Conservation (phyloP, 2,797 vertebrate species). For the Sebastes matsubarae region DNA sequence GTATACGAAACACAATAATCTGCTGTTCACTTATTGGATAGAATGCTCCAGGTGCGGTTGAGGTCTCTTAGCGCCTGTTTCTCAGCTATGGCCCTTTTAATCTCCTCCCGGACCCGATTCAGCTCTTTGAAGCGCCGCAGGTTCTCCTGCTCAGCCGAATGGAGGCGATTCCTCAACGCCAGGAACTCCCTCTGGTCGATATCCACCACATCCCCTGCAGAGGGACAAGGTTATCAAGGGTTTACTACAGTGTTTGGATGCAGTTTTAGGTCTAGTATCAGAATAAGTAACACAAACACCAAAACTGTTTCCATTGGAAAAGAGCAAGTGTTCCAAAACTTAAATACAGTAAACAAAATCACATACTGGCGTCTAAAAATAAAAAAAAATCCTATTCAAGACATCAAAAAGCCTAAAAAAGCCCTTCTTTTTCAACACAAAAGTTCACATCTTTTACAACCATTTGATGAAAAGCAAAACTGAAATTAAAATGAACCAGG, state of each 20-base stretch:
- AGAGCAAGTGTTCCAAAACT: background rate
- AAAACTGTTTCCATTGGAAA: background rate
- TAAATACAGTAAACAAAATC: background rate
- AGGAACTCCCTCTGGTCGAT: conserved; percentile 96
- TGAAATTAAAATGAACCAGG: background rate
- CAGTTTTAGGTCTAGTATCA: background rate
- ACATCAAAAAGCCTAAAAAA: background rate
- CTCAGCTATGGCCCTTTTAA: conserved; percentile 93
- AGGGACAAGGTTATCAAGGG: background rate
- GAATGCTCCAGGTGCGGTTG: conserved; percentile 92
- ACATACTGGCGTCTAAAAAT: background rate
- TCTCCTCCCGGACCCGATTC: conserved; percentile 95
- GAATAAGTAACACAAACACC: background rate
- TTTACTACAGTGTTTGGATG: background rate
- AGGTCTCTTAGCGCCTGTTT: conserved; percentile 92
- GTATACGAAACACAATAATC: background rate
- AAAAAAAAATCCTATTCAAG: background rate
- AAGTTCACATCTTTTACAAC: background rate
- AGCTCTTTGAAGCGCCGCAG: conserved; percentile 88
- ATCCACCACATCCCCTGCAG: conserved; percentile 91
- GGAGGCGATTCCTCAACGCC: conserved; percentile 91
- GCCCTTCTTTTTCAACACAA: background rate
- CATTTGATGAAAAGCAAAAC: background rate
- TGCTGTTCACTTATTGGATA: conserved; percentile 62
- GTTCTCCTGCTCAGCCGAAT: conserved; percentile 86